Evolutionary conservation across 2,797 vertebrate species (phyloP).

Genomic region (Vireo griseus): DNA sequence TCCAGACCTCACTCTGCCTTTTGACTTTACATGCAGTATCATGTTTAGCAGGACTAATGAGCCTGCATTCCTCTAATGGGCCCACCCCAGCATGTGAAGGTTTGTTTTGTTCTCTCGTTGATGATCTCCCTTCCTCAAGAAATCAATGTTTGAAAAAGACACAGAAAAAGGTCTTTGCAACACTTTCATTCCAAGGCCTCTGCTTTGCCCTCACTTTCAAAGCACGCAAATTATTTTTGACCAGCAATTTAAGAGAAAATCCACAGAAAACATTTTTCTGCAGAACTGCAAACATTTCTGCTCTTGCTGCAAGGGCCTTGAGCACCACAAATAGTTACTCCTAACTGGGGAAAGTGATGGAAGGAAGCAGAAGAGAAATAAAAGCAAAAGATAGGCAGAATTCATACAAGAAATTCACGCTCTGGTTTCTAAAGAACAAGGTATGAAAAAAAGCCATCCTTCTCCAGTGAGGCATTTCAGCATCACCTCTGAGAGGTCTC

Average conservation of each 20-base stretch:
- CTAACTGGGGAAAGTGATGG: not conserved
- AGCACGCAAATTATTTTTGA: not conserved
- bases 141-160: not conserved
- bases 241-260: not conserved
- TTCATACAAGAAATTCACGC: not conserved
- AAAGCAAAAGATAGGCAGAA: not conserved
- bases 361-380: not conserved
- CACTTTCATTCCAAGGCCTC: not conserved
- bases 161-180: not conserved
- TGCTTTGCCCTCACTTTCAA: not conserved
- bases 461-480: not conserved
- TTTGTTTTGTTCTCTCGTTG: not conserved
- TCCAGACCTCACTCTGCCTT: conserved; percentile 46
- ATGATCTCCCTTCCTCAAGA: conserved; percentile 10
- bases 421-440: not conserved
- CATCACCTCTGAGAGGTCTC: not conserved
- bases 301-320: not conserved
- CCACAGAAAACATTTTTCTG: not conserved
- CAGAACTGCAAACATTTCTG: not conserved
- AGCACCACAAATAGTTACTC: not conserved
- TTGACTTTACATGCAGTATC: not conserved
- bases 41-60: conserved; percentile 57
- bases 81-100: not conserved
- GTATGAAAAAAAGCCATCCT: not conserved
- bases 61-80: conserved; percentile 36